These are phyloP conservation scores for Diprion similis DNA, from an alignment of 1,140 invertebrate species.

Conservation along the genomic window DNA sequence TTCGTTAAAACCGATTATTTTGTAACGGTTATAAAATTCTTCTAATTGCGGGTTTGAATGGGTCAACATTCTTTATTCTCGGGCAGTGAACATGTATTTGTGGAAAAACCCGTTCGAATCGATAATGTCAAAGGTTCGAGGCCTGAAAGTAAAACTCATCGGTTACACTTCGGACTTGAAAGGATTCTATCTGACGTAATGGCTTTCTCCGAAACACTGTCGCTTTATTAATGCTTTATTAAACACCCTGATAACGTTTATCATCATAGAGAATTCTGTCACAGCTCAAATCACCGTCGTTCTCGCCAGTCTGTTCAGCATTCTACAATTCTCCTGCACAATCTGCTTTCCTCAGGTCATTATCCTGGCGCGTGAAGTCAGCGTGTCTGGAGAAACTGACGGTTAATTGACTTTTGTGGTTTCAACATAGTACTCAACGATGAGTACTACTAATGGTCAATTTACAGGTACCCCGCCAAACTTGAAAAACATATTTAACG, in stretches of 20 bases:
- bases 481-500: background rate
- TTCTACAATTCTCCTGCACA: constrained; percentile 68
- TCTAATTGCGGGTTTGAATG: background rate
- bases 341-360: constrained; percentile 78
- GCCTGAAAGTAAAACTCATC: constrained; percentile 72
- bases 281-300: constrained; percentile 70
- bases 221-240: constrained; percentile 76
- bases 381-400: constrained; percentile 72
- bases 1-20: constrained; percentile 60
- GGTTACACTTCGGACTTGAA: constrained; percentile 73
- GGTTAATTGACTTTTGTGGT: constrained; percentile 28
- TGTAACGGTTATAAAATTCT: background rate
- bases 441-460: constrained; percentile 8
- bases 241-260: constrained; percentile 75
- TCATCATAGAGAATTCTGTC: constrained; percentile 70
- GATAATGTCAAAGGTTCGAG: constrained; percentile 63
- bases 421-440: background rate
- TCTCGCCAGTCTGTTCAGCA: constrained; percentile 75
- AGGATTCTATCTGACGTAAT: constrained; percentile 73
- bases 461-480: background rate
- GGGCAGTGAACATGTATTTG: constrained; percentile 83
- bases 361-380: constrained; percentile 68
- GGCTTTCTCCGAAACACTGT: constrained; percentile 75
- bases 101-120: constrained; percentile 76
- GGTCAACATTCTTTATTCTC: background rate